Percentiles rank a stretch among this genome's conserved stretches.
phyloP scores from a whole-genome alignment of 2,888 invertebrate genomes.

The Automeris io region DNA sequence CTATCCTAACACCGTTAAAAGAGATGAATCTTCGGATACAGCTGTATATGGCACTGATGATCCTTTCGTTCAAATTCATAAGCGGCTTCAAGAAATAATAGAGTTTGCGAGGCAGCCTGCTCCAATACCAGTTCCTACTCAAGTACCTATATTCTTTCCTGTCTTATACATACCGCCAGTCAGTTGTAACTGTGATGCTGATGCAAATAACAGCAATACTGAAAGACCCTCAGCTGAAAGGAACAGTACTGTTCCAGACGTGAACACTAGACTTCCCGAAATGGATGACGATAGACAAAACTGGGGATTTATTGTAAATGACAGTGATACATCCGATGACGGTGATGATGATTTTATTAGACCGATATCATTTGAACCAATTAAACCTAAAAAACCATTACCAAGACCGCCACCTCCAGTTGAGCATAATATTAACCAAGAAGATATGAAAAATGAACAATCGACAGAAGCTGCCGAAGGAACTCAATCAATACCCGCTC shows the following conservation, averaged over 20 bases:
- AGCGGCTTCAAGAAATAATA: conserved; percentile 36
- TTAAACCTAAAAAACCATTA: conserved; percentile 26
- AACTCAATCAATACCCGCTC: conserved; percentile 8
- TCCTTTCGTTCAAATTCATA: conserved; percentile 36
- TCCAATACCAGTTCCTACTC: conserved; percentile 24
- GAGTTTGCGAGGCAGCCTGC: conserved; percentile 28
- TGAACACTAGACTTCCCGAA: conserved; percentile 34
- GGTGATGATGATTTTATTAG: conserved; percentile 33
- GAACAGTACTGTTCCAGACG: conserved; percentile 21
- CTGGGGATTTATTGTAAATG: conserved; percentile 46
- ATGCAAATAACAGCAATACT: conserved; percentile 8
- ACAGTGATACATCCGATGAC: conserved; percentile 25
- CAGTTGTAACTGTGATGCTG: conserved; percentile 35
- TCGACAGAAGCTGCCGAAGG: conserved; percentile 14
- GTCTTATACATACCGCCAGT: conserved; percentile 38
- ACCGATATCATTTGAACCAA: conserved; percentile 47
- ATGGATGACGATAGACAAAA: conserved; percentile 52
- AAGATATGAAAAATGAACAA: conserved; percentile 14
- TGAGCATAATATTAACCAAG: conserved; percentile 43
- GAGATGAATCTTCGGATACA: conserved; percentile 25
- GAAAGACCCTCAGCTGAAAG: conserved; percentile 9
- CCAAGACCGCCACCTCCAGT: conserved; percentile 40
- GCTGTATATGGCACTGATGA: conserved; percentile 31
- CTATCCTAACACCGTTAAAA: conserved; percentile 26
- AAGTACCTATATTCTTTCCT: conserved; percentile 40